Evolutionary conservation across 1,140 invertebrate species (phyloP), one percentile per base, ranked within the genome.

Genomic region (Pseudomyrmex pallidus): DNA sequence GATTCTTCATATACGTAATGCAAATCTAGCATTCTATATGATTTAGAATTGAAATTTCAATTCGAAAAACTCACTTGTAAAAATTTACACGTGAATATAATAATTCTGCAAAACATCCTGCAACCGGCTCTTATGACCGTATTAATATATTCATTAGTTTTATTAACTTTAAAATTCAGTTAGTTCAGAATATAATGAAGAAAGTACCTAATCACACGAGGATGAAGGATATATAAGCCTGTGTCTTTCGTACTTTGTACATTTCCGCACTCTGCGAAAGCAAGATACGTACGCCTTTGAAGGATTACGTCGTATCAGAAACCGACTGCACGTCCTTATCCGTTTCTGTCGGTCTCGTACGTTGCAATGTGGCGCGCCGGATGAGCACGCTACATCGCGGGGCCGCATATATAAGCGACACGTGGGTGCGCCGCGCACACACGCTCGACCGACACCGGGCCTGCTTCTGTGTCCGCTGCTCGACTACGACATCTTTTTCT

Each of bases 381-480:
- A 87, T 78, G 82, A 70, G 63, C 68, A 63, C 73, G 77, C 57
- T 82, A 70, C 84, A 72, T 80, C 57, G 35, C 35, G 66, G 78
- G 66, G 74, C 73, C 85, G 84, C 85, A 62, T 70, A 62, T 70
- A 67, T 5, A 73, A 64, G 83, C 63, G 82, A 88, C 90, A 91
- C 90, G 91, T 91, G 91, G 91, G 91, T 90, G 91, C 89, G 68
- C 8, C 70, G 85, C 70, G 84, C 59, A 82, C 86, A 68, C 74
- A 83, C 74, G 83, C 68, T 67, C 87, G 54, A 82, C 77, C 76
- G 89, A 88, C 90, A 91, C 90, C 90, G 87, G 89, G 89, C 86
- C 86, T 63, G 52, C 73, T 87, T 63, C 77, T 77, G 74, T 57
- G 74, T 57, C 88, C 86, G 83, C 84, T 72, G 70, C 56, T 9